phyloP scores from a whole-genome alignment of 2,888 invertebrate species.

The Sepioteuthis lessoniana region DNA sequence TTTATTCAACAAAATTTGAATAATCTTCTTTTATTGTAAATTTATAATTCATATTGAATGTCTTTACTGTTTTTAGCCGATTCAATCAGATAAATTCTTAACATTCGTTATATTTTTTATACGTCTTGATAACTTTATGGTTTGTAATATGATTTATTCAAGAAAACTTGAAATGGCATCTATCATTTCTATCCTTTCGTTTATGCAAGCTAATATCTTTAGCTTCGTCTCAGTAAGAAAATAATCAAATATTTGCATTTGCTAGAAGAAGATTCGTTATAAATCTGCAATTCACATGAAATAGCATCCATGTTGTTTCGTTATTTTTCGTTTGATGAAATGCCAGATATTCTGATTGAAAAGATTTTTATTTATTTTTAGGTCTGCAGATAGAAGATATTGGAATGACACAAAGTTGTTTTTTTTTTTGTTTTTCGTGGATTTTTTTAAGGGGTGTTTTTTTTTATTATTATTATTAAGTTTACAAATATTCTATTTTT shows the following conservation, averaged over 20 bases:
- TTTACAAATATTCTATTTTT: too few relatives aligned
- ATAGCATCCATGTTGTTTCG: neutral
- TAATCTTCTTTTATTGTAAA: too few relatives aligned
- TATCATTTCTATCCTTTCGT: neutral
- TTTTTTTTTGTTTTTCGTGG: too few relatives aligned
- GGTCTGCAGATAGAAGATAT: too few relatives aligned
- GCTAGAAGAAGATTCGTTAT: neutral
- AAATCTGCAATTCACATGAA: slow-evolving; percentile 33
- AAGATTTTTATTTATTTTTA: too few relatives aligned
- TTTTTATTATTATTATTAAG: too few relatives aligned
- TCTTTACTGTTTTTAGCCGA: neutral
- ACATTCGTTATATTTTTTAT: neutral
- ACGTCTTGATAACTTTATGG: neutral
- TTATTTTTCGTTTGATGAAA: neutral
- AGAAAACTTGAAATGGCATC: neutral
- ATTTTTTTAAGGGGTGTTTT: too few relatives aligned
- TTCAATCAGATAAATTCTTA: neutral
- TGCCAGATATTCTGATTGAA: neutral
- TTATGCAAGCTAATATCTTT: neutral
- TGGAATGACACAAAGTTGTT: too few relatives aligned
- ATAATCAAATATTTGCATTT: slow-evolving; percentile 16
- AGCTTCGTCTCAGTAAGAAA: neutral
- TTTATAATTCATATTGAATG: too few relatives aligned
- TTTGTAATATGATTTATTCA: neutral
- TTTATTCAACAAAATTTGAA: too few relatives aligned